These are phyloP conservation scores for Bungarus multicinctus DNA, from an alignment of 2,113 vertebrate genomes.

Conservation along the genomic window DNA sequence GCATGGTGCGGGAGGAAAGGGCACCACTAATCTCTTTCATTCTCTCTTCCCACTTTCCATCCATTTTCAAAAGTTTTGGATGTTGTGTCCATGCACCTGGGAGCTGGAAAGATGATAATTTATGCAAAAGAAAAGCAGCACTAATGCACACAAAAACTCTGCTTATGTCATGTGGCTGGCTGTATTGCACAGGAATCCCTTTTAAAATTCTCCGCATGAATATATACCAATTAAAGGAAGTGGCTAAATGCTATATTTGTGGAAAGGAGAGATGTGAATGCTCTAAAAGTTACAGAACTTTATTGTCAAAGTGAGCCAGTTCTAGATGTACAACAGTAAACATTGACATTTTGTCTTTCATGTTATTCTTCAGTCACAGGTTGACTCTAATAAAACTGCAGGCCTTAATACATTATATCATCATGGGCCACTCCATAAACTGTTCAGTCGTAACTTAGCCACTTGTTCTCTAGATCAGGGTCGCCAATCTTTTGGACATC, in stretches of 20 bases:
- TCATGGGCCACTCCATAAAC: neutral
- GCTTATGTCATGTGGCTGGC: neutral
- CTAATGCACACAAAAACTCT: neutral
- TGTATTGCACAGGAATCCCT: neutral
- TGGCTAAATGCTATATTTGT: neutral
- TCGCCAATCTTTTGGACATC: no score
- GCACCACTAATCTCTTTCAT: neutral
- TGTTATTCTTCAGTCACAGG: neutral
- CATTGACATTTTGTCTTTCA: neutral
- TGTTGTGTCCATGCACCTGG: neutral
- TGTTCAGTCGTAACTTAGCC: neutral
- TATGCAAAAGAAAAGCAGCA: neutral
- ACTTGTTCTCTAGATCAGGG: neutral
- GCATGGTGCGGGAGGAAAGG: neutral
- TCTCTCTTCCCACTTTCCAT: neutral
- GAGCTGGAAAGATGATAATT: neutral
- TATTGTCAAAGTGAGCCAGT: neutral
- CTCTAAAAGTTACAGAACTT: neutral
- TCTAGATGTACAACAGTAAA: neutral
- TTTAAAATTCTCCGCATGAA: neutral
- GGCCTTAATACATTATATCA: neutral
- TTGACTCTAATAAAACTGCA: neutral
- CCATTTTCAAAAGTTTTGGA: neutral
- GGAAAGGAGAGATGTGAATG: neutral
- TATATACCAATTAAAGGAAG: neutral